Evolutionary conservation across 2,888 invertebrate genomes (phyloP).

Genomic region (Listrodromus nycthemerus): DNA sequence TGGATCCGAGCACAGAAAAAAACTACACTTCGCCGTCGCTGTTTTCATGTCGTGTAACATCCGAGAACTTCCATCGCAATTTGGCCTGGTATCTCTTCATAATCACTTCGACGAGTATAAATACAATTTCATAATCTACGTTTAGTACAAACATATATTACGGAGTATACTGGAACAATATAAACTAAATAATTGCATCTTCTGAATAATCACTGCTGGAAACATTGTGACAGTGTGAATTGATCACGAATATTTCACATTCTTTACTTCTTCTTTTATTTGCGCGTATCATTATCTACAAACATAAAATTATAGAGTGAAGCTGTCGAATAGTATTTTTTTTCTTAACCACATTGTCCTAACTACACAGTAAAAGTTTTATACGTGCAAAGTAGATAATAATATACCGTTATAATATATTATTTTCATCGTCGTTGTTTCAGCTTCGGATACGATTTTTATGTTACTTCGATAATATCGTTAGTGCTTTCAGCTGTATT

Average conservation of each 20-base stretch:
- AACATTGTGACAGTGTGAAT: no score
- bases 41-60: no score
- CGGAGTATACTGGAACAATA: no score
- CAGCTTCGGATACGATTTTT: background rate
- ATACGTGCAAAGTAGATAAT: background rate
- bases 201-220: no score
- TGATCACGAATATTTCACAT: no score
- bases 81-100: no score
- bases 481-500: background rate
- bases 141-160: background rate
- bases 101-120: no score
- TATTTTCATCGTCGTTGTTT: background rate
- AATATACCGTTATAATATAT: background rate
- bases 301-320: conserved; percentile 9
- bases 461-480: background rate
- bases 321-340: background rate
- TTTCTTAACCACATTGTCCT: background rate
- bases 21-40: no score
- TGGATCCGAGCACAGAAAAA: no score
- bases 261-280: no score
- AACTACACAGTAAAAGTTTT: background rate
- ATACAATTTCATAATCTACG: background rate
- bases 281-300: background rate
- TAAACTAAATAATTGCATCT: no score
- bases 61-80: no score